Evolutionary conservation across 2,797 vertebrate species (phyloP), one percentile per base, ranked within the genome.

Genomic region (Notoglanidium macrostoma): DNA sequence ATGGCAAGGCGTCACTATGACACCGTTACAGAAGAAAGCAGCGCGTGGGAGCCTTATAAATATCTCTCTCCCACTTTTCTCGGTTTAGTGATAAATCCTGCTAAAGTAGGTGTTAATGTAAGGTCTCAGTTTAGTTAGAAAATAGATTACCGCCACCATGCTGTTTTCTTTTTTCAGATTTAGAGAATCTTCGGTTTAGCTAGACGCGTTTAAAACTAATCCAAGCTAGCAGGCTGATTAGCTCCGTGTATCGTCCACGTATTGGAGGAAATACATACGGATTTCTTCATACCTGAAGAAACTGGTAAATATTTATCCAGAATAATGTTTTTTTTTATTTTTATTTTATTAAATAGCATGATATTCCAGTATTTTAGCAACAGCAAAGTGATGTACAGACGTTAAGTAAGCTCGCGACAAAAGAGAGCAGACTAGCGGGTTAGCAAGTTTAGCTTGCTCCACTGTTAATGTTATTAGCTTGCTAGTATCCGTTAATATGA

Each of bases 391-490:
- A 67, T 32, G 63, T 46, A 46, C 5, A n/a, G 14, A 15, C 5
- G 46, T 49, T 51, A 54, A 77, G 51, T 19, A 8, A 54, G 49
- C 74, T 54, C 2, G 1, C 5, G 32, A 55, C 29, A 12, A 40
- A 78, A 77, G 6, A 54, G 26, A 29, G 2, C 10, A n/a, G 19
- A 12, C 74, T 77, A 77, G 49, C 14, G 14, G 9, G 51, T 57
- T 78, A 78, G 76, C 54, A 40, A 40, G 55, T 26, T 59, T 79
- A 79, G 77, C 77, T 35, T 32, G 74, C 17, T 79, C 40, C 7
- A 26, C 10, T 0, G 32, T 12, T 1, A 79, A 11, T 12, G 32
- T 17, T 59, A 12, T 61, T 59, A 79, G 77, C 55, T 23, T 40
- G 32, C 46, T 57, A 35, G 51, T 78, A 9, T 51, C 29, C 26